These are phyloP conservation scores for Anorthoa munda DNA, from an alignment of 2,888 invertebrate species.

Conservation along the genomic window DNA sequence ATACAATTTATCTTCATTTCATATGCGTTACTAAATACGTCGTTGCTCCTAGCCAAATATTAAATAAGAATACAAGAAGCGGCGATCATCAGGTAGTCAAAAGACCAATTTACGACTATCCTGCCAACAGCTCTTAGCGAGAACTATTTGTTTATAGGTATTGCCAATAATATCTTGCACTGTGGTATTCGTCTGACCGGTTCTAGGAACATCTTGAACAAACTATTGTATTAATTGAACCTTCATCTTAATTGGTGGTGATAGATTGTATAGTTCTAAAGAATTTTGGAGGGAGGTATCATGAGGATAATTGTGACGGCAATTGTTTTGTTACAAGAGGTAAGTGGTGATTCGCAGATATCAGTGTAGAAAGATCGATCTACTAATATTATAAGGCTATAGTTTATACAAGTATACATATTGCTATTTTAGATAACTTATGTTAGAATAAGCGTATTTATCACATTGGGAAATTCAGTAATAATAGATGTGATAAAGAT, in stretches of 20 bases:
- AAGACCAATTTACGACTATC: slow-evolving; percentile 37
- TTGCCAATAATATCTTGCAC: slow-evolving; percentile 36
- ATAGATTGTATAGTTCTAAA: slow-evolving; percentile 18
- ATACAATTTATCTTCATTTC: background rate
- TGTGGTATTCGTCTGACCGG: background rate
- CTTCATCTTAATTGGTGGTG: slow-evolving; percentile 25
- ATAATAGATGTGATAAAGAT: too few species aligned
- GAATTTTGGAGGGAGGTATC: background rate
- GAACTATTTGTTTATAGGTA: slow-evolving; percentile 38
- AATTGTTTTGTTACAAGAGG: slow-evolving; percentile 1
- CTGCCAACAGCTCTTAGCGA: slow-evolving; percentile 47
- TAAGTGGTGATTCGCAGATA: background rate
- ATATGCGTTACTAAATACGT: background rate
- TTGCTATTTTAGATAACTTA: too few species aligned
- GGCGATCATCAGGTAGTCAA: slow-evolving; percentile 18
- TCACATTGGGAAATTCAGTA: background rate
- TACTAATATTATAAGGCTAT: too few species aligned
- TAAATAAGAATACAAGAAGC: slow-evolving; percentile 21
- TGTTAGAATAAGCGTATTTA: too few species aligned
- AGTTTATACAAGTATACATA: too few species aligned
- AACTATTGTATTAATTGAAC: slow-evolving; percentile 10
- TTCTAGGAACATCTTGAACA: slow-evolving; percentile 33
- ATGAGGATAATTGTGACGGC: background rate
- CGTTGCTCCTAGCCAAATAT: background rate
- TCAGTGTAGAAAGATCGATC: background rate